Evolutionary conservation across 2,797 vertebrate genomes (phyloP), one percentile per base, ranked within the genome.

Genomic region (Streptopelia turtur): DNA sequence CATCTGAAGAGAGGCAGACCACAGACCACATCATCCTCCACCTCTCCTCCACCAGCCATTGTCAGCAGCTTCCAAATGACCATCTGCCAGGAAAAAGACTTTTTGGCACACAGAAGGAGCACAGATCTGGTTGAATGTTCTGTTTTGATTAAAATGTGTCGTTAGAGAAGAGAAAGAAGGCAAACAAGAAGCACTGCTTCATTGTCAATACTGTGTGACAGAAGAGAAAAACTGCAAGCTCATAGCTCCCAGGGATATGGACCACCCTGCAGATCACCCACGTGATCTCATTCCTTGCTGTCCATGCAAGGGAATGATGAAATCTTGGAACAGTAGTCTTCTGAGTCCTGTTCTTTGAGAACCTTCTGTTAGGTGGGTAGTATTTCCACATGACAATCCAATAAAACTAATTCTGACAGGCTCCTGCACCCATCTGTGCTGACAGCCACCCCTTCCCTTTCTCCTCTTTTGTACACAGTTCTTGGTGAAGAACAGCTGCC

Each of bases 1-100:
- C 24, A 21, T 78, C 39, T 3, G 7, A 55, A 37, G 23, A 1
- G 2, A 3, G 7, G 5, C 50, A 57, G 7, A 6, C 0, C 5
- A 28, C 28, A 23, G n/a, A 56, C 45, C 31, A 11, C 25, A 53
- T 61, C 41, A 50, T 66, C n/a, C 21, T 52, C 9, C 21, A 20
- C 21, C 20, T 83, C 7, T 69, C 7, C 4, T 8, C 3, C 4
- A 81, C 1, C 31, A 49, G 1, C 30, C 14, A 3, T 18, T 83
- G 41, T 77, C 59, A 53, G 33, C 37, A 68, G n/a, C 28, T 84
- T 82, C n/a, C 75, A 66, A 74, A 60, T 68, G 53, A 59, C 20
- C 10, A 25, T 39, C 47, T 61, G 5, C 55, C 24, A 77, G 27
- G 56, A 31, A 69, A 64, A 59, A 79, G 21, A 23, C 9, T 24